These are phyloP conservation scores for Phrynosoma blainvillii DNA, from an alignment of 2,113 vertebrate genomes.

Conservation along the genomic window DNA sequence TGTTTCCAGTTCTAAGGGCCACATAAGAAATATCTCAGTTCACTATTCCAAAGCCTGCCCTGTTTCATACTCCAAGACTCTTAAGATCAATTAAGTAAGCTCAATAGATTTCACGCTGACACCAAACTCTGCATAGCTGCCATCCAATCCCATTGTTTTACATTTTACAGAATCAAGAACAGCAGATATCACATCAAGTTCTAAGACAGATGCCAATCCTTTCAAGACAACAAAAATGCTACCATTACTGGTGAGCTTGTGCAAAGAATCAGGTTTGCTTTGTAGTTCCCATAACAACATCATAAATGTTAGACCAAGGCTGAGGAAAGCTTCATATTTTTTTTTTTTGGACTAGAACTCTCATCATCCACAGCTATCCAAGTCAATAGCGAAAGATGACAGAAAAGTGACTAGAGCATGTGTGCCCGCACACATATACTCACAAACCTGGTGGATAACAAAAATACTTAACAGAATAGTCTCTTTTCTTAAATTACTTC, in stretches of 20 bases:
- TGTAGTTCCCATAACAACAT: background rate
- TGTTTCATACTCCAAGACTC: background rate
- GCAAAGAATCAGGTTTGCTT: background rate
- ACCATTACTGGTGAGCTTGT: background rate
- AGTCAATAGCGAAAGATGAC: background rate
- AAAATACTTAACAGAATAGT: no score
- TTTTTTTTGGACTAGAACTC: no score
- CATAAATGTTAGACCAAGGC: background rate
- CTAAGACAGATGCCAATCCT: background rate
- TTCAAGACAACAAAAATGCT: background rate
- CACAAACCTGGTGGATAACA: no score
- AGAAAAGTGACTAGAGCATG: background rate
- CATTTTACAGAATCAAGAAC: background rate
- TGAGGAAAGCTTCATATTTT: background rate
- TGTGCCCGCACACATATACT: no score
- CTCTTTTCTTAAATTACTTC: no score
- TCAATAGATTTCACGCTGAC: background rate
- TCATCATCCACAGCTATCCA: no score
- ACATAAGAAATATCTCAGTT: background rate
- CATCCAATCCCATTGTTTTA: background rate
- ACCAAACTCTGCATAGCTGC: background rate
- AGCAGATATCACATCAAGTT: background rate
- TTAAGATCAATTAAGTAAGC: background rate
- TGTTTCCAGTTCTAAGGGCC: background rate
- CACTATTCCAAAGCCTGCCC: background rate